phyloP scores from a whole-genome alignment of 2,888 invertebrate species.

The Dasypolia templi region DNA sequence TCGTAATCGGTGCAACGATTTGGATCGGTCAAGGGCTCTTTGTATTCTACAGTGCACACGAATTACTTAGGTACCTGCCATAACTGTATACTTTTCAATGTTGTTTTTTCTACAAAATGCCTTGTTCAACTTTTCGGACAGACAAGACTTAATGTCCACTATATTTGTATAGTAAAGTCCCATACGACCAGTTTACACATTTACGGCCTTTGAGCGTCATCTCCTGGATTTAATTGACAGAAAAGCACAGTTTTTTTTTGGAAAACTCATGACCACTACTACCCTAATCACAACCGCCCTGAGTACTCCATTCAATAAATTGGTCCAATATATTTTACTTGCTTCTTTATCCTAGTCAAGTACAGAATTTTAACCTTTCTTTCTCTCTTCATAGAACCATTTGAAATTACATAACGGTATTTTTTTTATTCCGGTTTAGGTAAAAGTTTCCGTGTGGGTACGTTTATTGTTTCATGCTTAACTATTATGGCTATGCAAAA shows the following conservation, averaged over 20 bases:
- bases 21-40: conserved; percentile 81
- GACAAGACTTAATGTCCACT: neutral
- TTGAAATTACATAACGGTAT: neutral
- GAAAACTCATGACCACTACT: no score
- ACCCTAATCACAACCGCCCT: no score
- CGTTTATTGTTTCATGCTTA: neutral
- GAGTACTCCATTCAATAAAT: neutral
- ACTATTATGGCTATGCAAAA: no score
- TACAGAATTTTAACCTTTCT: conserved; percentile 2
- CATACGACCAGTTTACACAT: neutral
- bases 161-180: no score
- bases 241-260: neutral
- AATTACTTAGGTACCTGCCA: conserved; percentile 14
- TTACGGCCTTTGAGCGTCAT: neutral
- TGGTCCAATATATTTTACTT: neutral
- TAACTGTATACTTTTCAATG: neutral
- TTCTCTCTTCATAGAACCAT: neutral
- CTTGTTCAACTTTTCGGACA: neutral
- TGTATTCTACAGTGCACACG: conserved; percentile 34
- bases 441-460: neutral
- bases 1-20: conserved; percentile 80
- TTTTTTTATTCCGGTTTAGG: neutral
- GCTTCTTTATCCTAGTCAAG: neutral
- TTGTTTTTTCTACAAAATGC: neutral
- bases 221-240: no score